Evolutionary conservation across 2,888 invertebrate genomes (phyloP).

Genomic region (Pandemis corylana): DNA sequence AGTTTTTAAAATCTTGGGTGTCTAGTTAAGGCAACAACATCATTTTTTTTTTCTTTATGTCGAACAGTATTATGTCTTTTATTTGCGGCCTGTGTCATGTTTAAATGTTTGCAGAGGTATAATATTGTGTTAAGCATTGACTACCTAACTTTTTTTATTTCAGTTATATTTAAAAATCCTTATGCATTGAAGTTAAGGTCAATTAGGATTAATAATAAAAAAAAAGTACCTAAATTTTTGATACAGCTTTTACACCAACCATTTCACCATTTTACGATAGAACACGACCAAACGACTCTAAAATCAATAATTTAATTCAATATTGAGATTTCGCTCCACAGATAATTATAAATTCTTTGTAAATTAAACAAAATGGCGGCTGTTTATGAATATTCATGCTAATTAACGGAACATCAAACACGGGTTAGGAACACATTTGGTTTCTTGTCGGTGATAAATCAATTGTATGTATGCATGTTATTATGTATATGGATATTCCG

Average conservation of each 20-base stretch:
- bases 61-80: too few species aligned
- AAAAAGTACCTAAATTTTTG: too few species aligned
- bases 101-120: too few species aligned
- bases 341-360: constrained; percentile 30
- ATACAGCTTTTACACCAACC: not conserved
- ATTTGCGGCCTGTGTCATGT: too few species aligned
- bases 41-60: too few species aligned
- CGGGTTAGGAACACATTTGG: constrained; percentile 30
- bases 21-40: too few species aligned
- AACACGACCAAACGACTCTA: not conserved
- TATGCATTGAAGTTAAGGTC: too few species aligned
- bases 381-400: constrained; percentile 39
- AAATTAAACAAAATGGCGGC: constrained; percentile 31
- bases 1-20: too few species aligned
- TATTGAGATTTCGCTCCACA: constrained; percentile 23
- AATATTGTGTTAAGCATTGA: too few species aligned
- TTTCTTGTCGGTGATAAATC: constrained; percentile 31
- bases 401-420: constrained; percentile 41
- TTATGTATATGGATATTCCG: constrained; percentile 16
- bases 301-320: constrained; percentile 10
- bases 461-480: constrained; percentile 32
- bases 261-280: not conserved
- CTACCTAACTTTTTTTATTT: too few species aligned
- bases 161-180: too few species aligned
- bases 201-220: too few species aligned